phyloP scores from a whole-genome alignment of 2,797 vertebrate species.

The Premnoplex brunnescens region DNA sequence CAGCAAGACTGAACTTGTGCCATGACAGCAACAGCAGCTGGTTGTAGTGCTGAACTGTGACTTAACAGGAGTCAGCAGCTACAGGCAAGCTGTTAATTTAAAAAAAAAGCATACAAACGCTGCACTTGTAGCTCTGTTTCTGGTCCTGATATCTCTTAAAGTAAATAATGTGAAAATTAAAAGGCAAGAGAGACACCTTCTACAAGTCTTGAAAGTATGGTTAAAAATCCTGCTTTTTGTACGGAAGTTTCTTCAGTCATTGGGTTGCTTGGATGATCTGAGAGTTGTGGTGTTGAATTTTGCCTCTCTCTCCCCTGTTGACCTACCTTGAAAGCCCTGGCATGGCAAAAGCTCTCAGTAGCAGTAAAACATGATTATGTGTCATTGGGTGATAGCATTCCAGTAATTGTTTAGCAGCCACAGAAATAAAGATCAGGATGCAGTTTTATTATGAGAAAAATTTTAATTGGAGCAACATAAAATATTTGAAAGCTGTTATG shows the following conservation, averaged over 20 bases:
- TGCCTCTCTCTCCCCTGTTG: neutral
- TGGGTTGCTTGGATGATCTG: neutral
- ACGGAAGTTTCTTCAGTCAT: neutral
- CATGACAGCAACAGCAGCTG: neutral
- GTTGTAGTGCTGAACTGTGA: neutral
- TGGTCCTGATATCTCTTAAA: neutral
- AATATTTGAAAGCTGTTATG: neutral
- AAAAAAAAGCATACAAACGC: neutral
- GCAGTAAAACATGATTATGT: neutral
- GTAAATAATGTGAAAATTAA: neutral
- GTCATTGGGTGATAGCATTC: neutral
- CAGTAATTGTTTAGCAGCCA: neutral
- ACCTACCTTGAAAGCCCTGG: neutral
- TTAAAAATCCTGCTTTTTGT: neutral
- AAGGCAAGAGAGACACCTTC: neutral
- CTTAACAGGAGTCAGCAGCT: constrained; percentile 2
- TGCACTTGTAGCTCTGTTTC: neutral
- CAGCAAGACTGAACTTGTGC: neutral
- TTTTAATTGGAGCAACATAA: neutral
- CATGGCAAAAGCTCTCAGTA: neutral
- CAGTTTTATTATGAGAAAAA: neutral
- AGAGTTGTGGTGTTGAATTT: neutral
- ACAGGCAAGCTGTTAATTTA: neutral
- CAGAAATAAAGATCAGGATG: neutral
- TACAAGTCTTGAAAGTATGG: neutral